Conservation (phyloP, 2,797 vertebrate species). For the Sebastes alutus region DNA sequence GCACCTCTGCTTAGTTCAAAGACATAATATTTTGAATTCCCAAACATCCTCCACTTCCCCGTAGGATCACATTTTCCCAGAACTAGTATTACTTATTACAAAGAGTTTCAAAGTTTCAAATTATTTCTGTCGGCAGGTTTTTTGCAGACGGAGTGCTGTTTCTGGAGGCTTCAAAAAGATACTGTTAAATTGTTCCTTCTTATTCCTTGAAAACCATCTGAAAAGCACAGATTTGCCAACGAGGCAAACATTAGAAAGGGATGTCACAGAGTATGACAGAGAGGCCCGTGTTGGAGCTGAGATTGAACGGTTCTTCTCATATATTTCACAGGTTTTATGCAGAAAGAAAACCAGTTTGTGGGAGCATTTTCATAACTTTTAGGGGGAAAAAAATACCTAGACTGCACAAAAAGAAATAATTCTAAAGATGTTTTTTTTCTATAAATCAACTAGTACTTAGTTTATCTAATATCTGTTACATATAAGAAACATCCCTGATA, state of each 20-base stretch:
- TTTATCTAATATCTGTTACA: not conserved
- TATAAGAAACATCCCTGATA: not conserved
- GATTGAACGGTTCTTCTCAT: not conserved
- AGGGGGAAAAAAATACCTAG: not conserved
- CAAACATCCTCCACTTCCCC: not conserved
- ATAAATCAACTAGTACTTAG: not conserved
- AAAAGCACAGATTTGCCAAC: not conserved
- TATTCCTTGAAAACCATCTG: not conserved
- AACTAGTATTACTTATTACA: not conserved
- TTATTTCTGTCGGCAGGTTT: slow-evolving; percentile 12
- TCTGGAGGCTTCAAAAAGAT: not conserved
- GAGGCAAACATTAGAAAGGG: not conserved
- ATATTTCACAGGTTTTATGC: not conserved
- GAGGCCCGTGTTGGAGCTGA: not conserved
- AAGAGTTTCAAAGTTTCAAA: slow-evolving; percentile 5
- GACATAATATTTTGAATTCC: not conserved
- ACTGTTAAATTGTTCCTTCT: not conserved
- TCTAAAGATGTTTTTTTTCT: not conserved
- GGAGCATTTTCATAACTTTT: not conserved
- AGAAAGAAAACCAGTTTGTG: not conserved
- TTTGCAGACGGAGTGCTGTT: not conserved
- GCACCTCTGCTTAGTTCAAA: not conserved
- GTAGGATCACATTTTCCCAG: not conserved
- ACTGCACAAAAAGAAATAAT: not conserved
- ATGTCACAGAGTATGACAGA: not conserved